Evolutionary conservation across 2,113 vertebrate genomes (phyloP).

Genomic region (Prolemur simus): DNA sequence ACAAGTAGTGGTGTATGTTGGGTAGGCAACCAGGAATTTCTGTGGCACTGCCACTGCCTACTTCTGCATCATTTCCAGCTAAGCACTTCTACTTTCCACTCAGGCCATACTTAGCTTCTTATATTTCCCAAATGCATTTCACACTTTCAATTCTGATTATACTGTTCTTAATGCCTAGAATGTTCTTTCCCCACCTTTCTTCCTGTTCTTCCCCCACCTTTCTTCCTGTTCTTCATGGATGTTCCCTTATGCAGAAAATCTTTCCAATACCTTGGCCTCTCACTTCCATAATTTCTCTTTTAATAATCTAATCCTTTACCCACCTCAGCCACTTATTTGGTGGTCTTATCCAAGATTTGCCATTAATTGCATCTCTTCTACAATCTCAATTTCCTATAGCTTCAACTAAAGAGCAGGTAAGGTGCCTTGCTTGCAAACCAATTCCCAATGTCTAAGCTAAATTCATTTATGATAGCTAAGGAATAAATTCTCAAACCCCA

Average conservation of each 20-base stretch:
- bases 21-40: background rate
- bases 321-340: background rate
- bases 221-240: background rate
- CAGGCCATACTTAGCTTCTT: background rate
- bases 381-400: background rate
- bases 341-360: background rate
- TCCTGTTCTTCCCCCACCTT: background rate
- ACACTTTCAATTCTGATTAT: background rate
- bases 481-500: background rate
- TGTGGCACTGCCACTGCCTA: too few species aligned
- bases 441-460: background rate
- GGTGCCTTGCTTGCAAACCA: background rate
- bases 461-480: background rate
- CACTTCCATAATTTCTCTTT: background rate
- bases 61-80: background rate
- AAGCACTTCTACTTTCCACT: background rate
- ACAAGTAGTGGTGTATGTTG: background rate
- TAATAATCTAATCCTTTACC: background rate
- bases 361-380: background rate
- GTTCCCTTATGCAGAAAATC: background rate
- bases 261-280: background rate
- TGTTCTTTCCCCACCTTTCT: background rate
- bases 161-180: background rate
- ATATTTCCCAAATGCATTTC: background rate
- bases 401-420: background rate